Percentiles rank a stretch among this genome's conserved stretches.
These are phyloP conservation scores for Caenorhabditis wallacei DNA, from an alignment of 2,888 invertebrate genomes.

Conservation along the genomic window DNA sequence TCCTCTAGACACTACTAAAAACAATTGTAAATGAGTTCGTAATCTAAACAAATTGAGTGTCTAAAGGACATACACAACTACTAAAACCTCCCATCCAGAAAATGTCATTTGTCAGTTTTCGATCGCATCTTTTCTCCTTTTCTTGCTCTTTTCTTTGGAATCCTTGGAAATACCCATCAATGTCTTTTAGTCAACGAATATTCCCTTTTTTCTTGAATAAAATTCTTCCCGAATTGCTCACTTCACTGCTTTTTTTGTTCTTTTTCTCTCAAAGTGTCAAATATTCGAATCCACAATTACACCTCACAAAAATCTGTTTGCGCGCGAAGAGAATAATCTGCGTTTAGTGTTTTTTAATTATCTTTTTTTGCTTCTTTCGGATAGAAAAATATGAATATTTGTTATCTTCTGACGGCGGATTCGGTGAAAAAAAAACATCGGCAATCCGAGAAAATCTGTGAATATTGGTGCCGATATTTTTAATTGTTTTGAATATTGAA, in stretches of 20 bases:
- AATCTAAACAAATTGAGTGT: conserved; percentile 61
- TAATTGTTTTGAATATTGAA: neutral
- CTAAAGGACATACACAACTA: conserved; percentile 34
- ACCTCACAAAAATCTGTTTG: conserved; percentile 37
- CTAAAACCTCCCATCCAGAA: conserved; percentile 57
- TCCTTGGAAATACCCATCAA: conserved; percentile 46
- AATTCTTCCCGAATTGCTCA: conserved; percentile 13
- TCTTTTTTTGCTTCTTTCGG: conserved; percentile 15
- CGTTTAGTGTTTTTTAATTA: conserved; percentile 45
- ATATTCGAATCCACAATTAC: conserved; percentile 55
- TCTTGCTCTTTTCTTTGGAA: conserved; percentile 7
- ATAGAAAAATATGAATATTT: conserved; percentile 55
- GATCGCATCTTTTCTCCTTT: conserved; percentile 44
- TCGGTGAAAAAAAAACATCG: conserved; percentile 14
- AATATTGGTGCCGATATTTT: conserved; percentile 9
- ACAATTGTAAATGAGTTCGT: conserved; percentile 48
- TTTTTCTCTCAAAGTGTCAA: conserved; percentile 47
- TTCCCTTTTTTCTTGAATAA: conserved; percentile 5
- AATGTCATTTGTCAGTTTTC: conserved; percentile 62
- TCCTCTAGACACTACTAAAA: conserved; percentile 22
- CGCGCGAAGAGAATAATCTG: conserved; percentile 41
- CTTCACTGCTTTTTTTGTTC: conserved; percentile 16
- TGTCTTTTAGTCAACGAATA: conserved; percentile 31
- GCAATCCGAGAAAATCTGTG: neutral
- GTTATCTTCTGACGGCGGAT: conserved; percentile 43